Evolutionary conservation across 2,797 vertebrate species (phyloP).

Genomic region (Amblyopsis hoosieri): DNA sequence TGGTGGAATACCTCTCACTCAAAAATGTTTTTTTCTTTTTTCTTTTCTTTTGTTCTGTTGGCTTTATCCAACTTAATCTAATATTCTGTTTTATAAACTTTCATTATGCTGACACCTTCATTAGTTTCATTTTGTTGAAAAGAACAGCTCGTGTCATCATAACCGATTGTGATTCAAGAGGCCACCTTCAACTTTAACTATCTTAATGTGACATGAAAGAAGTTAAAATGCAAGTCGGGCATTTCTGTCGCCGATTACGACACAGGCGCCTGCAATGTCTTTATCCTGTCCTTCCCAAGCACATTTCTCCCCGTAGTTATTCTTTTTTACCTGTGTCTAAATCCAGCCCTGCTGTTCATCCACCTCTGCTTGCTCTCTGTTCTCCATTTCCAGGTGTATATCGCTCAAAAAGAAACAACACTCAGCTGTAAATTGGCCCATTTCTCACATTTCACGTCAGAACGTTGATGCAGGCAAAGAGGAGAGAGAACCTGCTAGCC

Average conservation of each 20-base stretch:
- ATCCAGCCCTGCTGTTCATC: conserved; percentile 51
- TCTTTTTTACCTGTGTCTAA: conserved; percentile 34
- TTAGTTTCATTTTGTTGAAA: conserved; percentile 68
- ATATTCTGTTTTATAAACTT: conserved; percentile 48
- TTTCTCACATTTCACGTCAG: conserved; percentile 70
- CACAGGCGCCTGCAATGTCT: conserved; percentile 57
- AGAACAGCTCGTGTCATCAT: conserved; percentile 61
- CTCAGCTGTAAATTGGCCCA: conserved; percentile 74
- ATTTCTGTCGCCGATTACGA: conserved; percentile 64
- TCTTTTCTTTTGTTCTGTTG: conserved; percentile 41
- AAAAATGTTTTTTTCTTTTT: conserved; percentile 31
- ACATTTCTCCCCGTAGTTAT: conserved; percentile 16
- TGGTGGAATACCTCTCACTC: conserved; percentile 46
- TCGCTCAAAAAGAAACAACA: conserved; percentile 71
- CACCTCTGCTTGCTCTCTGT: conserved; percentile 58
- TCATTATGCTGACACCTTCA: conserved; percentile 53
- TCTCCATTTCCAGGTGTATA: conserved; percentile 53
- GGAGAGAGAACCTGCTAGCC: conserved; percentile 46
- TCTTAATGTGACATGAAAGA: conserved; percentile 61
- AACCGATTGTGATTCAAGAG: conserved; percentile 71
- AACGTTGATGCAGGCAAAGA: conserved; percentile 64
- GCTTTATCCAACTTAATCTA: conserved; percentile 45
- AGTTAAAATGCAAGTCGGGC: conserved; percentile 69
- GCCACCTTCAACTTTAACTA: conserved; percentile 42
- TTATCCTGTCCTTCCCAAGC: conserved; percentile 55